Evolutionary conservation across 2,888 invertebrate genomes (phyloP), one percentile per base, ranked within the genome.

Genomic region (Folsomia manolachei): DNA sequence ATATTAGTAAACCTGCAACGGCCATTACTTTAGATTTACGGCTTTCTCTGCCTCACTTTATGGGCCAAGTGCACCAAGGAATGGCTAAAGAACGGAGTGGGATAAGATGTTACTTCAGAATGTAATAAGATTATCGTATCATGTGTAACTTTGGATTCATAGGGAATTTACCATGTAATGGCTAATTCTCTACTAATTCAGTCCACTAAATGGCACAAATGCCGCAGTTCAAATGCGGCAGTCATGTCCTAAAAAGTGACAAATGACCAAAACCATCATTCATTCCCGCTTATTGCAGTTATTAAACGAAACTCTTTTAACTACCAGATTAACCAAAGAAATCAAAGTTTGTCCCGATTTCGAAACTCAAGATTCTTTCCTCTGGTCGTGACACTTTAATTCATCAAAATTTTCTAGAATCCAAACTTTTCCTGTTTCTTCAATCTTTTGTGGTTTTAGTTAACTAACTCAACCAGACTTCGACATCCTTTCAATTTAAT

Each of bases 21-120:
- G 21, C 56, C 19, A 56, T 56, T 56, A 19, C 56, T 56, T 56
- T 56, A 56, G 56, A 56, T 56, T 56, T 56, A 56, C 56, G 7
- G 21, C 56, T 56, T 56, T 56, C 56, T 56, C 56, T n/a, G n/a
- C 21, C 56, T 56, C 39, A 39, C 39, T 39, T 39, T 39, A 39
- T 39, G 39, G 39, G 39, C 4, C 4, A 14, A 39, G 39, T 39
- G 39, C 39, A 39, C 7, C 14, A 14, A 4, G 14, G 39, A 4
- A 39, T 39, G 14, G 14, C 7, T 14, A 39, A 39, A 14, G 7
- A 39, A 39, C 7, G 7, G 14, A 39, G 39, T 39, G 39, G 7
- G 7, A 4, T 9, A 39, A 39, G 4, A n/a, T n/a, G n/a, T n/a
- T n/a, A n/a, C 39, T 39, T 39, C 39, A 39, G 7, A 14, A 39